These are phyloP conservation scores for Acanthisitta chloris DNA, from an alignment of 2,113 vertebrate species.

Conservation along the genomic window DNA sequence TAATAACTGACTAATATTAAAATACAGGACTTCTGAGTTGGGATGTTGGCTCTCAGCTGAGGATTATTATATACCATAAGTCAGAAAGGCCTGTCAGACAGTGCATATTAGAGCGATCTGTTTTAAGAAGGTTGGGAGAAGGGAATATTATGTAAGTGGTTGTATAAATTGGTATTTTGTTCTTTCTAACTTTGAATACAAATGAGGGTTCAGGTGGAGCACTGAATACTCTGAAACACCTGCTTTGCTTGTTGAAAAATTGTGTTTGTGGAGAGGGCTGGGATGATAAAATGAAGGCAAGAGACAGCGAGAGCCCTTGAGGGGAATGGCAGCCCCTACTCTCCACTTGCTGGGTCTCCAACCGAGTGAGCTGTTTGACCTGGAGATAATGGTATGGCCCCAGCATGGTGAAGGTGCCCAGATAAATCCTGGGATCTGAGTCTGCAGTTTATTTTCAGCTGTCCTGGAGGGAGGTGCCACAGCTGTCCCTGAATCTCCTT, in stretches of 20 bases:
- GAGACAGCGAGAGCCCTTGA: background rate
- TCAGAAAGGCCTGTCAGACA: background rate
- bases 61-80: background rate
- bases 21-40: background rate
- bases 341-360: background rate
- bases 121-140: background rate
- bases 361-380: background rate
- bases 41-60: background rate
- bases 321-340: background rate
- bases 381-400: background rate
- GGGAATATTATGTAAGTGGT: background rate
- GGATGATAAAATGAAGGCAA: background rate
- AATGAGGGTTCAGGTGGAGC: background rate
- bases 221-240: background rate
- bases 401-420: background rate
- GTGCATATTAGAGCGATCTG: background rate
- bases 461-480: slow-evolving; percentile 13
- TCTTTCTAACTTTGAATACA: background rate
- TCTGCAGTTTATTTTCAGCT: slow-evolving; percentile 57
- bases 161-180: background rate
- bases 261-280: background rate
- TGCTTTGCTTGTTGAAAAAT: background rate
- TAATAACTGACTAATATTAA: slow-evolving; percentile 1
- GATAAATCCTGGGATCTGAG: slow-evolving; percentile 29
- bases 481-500: slow-evolving; percentile 55